Percentiles rank a stretch among this genome's conserved stretches.
These are phyloP conservation scores for Pterocles burchelli DNA, from an alignment of 2,113 vertebrate genomes.

Conservation along the genomic window DNA sequence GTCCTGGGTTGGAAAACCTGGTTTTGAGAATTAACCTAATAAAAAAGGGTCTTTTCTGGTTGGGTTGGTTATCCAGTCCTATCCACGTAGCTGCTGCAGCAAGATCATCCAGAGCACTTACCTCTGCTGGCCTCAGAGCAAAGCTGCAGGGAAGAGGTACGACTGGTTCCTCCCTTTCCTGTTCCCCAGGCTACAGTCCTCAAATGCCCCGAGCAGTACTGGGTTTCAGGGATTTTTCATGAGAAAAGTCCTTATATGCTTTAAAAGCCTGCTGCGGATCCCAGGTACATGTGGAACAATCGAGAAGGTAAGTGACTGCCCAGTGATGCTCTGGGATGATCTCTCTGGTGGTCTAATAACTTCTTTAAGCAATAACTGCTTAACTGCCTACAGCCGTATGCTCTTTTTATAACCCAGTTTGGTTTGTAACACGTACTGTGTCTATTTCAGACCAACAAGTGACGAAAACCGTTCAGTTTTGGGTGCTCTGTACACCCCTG, in stretches of 20 bases:
- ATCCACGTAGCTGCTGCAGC: background rate
- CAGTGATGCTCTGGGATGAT: background rate
- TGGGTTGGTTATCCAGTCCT: background rate
- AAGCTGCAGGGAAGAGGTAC: rapidly evolving
- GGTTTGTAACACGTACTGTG: rapidly evolving
- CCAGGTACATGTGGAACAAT: background rate
- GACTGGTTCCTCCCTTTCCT: background rate
- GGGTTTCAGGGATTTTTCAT: background rate
- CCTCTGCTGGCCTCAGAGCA: background rate
- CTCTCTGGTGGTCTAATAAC: background rate
- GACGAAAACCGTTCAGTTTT: rapidly evolving
- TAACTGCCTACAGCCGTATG: background rate
- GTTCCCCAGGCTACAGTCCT: background rate
- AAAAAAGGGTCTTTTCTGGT: background rate
- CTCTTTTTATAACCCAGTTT: too few species aligned
- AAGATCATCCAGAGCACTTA: background rate
- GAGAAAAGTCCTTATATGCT: background rate
- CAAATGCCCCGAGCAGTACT: rapidly evolving
- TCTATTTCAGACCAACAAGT: too few species aligned
- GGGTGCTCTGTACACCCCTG: background rate
- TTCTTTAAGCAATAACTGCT: background rate
- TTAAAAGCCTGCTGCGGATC: background rate
- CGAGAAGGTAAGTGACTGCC: background rate
- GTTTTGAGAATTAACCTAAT: background rate
- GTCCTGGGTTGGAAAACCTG: background rate